Base-by-base conservation (phyloP, 2,888 invertebrate species). In the Brenthis hecate region DNA sequence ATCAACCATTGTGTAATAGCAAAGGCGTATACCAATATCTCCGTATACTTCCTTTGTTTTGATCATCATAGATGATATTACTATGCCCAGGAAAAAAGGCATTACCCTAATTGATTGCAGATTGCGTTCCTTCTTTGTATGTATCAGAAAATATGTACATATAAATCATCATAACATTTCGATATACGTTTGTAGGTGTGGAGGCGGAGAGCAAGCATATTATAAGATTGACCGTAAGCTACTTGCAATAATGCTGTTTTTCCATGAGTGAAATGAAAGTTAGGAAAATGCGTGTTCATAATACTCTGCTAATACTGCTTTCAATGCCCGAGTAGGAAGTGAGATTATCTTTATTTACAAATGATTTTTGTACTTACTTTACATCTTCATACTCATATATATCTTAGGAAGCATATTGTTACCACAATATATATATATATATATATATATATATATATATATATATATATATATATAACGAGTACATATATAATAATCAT, bases 211-310 rank as follows among this genome's bases (percentile, higher is more conserved):
- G 60, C 64, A 68, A 56, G 43, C 68, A 50, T 62, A 60, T 48
- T 55, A 77, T 83, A 78, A 89, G 81, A 85, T 87, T 83, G 82
- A 83, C 85, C 84, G 83, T 86, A 85, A 81, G 80, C 75, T 76
- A 76, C 79, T 84, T 74, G 79, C 75, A 81, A 83, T 87, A 88
- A 88, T 85, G 89, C 77, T 78, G 86, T 86, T 90, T 90, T 89
- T 90, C 87, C 88, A 84, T 86, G 86, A 88, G 84, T 85, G 85
- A 83, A 87, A 88, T 86, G 91, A 91, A 91, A 91, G 91, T 90
- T 86, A 85, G 84, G 85, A 75, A 76, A 79, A 78, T 78, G 80
- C 81, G 81, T 86, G 87, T 86, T 85, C 85, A 86, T 87, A 88
- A 85, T 85, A 86, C 86, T 82, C 85, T 84, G 85, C 85, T 87